A percentile compares a stretch with the other conserved stretches of the same genome.
These are phyloP conservation scores for Equus quagga DNA, from an alignment of 2,113 vertebrate species.

Conservation along the genomic window DNA sequence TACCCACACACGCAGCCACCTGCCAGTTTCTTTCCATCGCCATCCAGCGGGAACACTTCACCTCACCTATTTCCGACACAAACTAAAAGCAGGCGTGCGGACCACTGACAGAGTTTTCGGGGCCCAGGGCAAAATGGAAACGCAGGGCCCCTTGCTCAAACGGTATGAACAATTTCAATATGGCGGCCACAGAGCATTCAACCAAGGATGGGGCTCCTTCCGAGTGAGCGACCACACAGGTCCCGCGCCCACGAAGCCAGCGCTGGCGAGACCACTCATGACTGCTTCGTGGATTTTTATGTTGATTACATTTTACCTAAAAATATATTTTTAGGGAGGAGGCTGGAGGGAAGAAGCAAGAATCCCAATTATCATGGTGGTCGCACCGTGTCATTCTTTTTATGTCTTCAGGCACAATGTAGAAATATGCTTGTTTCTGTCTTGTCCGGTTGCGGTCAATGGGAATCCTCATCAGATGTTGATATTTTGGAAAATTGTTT, in stretches of 20 bases:
- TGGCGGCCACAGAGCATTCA: accelerated
- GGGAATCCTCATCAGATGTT: not conserved
- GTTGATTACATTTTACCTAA: not conserved
- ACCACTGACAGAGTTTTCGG: accelerated
- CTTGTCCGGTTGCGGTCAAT: not conserved
- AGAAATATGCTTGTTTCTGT: not conserved
- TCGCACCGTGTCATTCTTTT: not conserved
- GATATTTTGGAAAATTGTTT: not conserved
- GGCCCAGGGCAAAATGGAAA: accelerated
- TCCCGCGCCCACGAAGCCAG: accelerated
- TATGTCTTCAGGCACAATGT: not conserved
- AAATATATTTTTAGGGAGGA: not conserved
- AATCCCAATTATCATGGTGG: not conserved
- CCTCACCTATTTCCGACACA: accelerated
- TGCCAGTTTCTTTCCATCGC: accelerated
- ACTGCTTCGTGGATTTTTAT: not conserved
- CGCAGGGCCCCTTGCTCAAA: accelerated
- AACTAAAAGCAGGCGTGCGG: not conserved
- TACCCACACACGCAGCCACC: accelerated
- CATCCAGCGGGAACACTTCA: accelerated
- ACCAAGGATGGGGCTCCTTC: accelerated
- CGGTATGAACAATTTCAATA: accelerated
- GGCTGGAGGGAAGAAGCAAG: not conserved
- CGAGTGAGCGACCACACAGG: accelerated
- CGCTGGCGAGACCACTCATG: accelerated